phyloP scores from a whole-genome alignment of 2,113 vertebrate species.

The Zosterops japonicus region DNA sequence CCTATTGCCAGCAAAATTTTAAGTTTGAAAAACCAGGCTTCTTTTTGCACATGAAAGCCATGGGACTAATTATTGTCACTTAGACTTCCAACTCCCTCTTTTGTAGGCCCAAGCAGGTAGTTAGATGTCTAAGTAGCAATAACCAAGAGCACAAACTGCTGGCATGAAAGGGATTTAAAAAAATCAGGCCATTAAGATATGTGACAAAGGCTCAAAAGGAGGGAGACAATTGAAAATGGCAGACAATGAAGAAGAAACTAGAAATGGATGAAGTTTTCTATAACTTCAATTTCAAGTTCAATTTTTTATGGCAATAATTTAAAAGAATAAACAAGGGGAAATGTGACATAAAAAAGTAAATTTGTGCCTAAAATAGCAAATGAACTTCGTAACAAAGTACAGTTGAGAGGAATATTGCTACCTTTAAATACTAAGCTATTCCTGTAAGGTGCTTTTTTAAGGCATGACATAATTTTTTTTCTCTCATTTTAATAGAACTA shows the following conservation, averaged over 20 bases:
- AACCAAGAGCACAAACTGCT: not conserved
- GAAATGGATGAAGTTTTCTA: conserved; percentile 3
- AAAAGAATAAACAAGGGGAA: conserved; percentile 41
- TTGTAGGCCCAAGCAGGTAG: not conserved
- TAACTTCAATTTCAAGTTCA: not conserved
- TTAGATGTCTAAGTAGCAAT: conserved; percentile 17
- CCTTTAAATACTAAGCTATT: conserved; percentile 70
- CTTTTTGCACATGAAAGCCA: not conserved
- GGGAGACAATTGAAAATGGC: not conserved
- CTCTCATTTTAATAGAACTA: conserved; percentile 73
- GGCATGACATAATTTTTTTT: conserved; percentile 62
- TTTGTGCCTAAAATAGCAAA: conserved; percentile 27
- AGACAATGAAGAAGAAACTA: not conserved
- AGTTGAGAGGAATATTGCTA: conserved; percentile 60
- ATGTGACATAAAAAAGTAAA: conserved; percentile 25
- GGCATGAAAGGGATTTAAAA: not conserved
- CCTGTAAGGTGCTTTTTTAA: conserved; percentile 67
- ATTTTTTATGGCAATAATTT: conserved; percentile 28
- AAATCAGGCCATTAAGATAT: not conserved
- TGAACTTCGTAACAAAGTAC: not conserved
- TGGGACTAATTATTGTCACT: not conserved
- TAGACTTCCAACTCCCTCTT: not conserved
- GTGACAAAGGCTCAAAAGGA: not conserved
- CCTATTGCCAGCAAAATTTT: not conserved
- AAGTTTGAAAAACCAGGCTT: not conserved